Evolutionary conservation across 1,140 invertebrate genomes (phyloP).

Genomic region (Magallana angulata): DNA sequence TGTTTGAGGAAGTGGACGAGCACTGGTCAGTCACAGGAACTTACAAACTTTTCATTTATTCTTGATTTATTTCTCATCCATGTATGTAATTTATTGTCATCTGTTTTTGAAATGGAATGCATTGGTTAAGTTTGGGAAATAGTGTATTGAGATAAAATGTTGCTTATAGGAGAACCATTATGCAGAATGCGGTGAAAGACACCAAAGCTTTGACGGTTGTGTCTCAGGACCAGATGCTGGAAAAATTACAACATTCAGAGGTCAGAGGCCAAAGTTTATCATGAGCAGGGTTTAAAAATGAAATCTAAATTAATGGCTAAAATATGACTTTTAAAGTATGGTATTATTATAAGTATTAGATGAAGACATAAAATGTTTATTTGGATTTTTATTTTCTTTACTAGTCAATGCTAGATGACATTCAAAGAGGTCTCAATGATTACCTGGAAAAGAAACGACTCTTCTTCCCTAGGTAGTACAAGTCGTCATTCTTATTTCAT

Average conservation of each 20-base stretch:
- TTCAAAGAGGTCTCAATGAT: slow-evolving; percentile 79
- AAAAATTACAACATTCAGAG: slow-evolving; percentile 78
- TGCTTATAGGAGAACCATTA: slow-evolving; percentile 75
- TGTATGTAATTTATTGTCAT: too few species aligned
- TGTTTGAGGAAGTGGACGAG: slow-evolving; percentile 79
- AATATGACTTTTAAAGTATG: too few species aligned
- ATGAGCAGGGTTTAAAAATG: not conserved
- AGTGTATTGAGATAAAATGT: not conserved
- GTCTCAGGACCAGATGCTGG: slow-evolving; percentile 78
- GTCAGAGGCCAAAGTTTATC: slow-evolving; percentile 54
- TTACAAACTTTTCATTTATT: not conserved
- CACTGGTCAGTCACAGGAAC: slow-evolving; percentile 71
- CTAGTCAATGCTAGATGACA: slow-evolving; percentile 81
- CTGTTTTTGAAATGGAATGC: too few species aligned
- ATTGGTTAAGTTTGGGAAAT: too few species aligned
- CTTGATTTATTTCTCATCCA: too few species aligned
- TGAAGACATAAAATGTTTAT: too few species aligned
- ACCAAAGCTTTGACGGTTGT: slow-evolving; percentile 77
- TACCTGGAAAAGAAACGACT: slow-evolving; percentile 80
- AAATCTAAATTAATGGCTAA: too few species aligned
- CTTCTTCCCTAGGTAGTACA: slow-evolving; percentile 81
- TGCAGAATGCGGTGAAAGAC: slow-evolving; percentile 75
- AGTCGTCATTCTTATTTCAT: too few species aligned
- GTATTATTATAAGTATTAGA: too few species aligned
- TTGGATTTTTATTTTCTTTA: slow-evolving; percentile 54